Percentiles rank a stretch among this genome's conserved stretches.
These are phyloP conservation scores for Epizoanthus ramosus DNA, from an alignment of 92 coral and sea anemone species.

Conservation along the genomic window DNA sequence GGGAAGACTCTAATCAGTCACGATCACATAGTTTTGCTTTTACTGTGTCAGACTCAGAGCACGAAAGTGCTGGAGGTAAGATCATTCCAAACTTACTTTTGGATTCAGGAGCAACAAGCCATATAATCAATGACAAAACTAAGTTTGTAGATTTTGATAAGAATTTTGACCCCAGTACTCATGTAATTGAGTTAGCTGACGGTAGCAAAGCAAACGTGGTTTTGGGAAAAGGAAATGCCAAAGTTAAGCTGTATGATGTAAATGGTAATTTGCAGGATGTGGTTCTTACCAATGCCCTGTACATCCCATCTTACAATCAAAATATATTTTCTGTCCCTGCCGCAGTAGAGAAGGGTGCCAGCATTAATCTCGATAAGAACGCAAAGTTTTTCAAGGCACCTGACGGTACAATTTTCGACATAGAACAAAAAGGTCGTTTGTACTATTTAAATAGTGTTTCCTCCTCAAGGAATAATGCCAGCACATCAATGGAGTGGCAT, in stretches of 20 bases:
- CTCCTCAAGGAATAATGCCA: background rate
- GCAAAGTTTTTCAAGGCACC: slow-evolving; percentile 36
- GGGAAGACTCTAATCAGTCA: too few species aligned
- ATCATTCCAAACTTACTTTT: slow-evolving; percentile 38
- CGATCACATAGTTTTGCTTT: slow-evolving; percentile 39
- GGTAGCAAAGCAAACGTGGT: slow-evolving; percentile 52
- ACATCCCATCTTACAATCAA: slow-evolving; percentile 48
- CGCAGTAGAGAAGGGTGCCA: slow-evolving; percentile 53
- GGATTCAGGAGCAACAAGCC: slow-evolving; percentile 62
- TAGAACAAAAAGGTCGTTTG: slow-evolving; percentile 4
- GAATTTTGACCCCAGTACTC: slow-evolving; percentile 37
- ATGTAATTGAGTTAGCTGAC: slow-evolving; percentile 53
- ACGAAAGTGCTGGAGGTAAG: slow-evolving; percentile 25
- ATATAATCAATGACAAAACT: slow-evolving; percentile 44
- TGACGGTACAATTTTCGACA: slow-evolving; percentile 31
- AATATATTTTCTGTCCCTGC: slow-evolving; percentile 56
- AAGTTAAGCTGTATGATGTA: slow-evolving; percentile 52
- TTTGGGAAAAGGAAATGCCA: slow-evolving; percentile 46
- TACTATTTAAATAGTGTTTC: slow-evolving; percentile 17
- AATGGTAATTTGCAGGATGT: slow-evolving; percentile 39
- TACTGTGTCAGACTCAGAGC: slow-evolving; percentile 21
- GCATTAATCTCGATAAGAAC: slow-evolving; percentile 47
- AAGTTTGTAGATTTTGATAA: slow-evolving; percentile 50
- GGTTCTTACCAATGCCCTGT: slow-evolving; percentile 50
- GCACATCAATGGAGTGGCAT: slow-evolving; percentile 17